These are phyloP conservation scores for Gymnodraco acuticeps DNA, from an alignment of 2,797 vertebrate species.

Conservation along the genomic window DNA sequence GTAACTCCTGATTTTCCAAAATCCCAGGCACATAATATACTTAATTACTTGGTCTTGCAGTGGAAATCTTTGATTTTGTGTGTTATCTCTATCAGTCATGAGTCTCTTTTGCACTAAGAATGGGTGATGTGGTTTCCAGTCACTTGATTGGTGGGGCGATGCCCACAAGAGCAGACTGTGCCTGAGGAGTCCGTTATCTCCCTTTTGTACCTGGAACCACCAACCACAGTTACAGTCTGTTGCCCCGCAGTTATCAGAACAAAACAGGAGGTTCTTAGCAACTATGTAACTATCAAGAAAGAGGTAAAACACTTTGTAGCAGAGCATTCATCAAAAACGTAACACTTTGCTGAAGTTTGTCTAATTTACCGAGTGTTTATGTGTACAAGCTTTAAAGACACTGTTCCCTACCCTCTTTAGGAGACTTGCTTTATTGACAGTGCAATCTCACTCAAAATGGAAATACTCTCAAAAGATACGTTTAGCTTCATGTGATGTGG, in stretches of 20 bases:
- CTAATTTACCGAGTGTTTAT: conserved; percentile 11
- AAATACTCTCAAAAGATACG: not conserved
- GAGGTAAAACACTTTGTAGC: conserved; percentile 5
- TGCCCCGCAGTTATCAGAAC: conserved; percentile 19
- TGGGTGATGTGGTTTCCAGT: not conserved
- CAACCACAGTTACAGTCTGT: conserved; percentile 17
- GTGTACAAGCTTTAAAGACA: conserved; percentile 3
- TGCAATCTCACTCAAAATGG: not conserved
- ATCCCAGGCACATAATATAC: not conserved
- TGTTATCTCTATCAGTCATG: conserved; percentile 8
- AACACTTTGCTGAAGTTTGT: not conserved
- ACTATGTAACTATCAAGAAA: conserved; percentile 16
- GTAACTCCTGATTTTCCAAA: not conserved
- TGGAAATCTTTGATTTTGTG: conserved; percentile 2
- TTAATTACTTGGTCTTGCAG: not conserved
- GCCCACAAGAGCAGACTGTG: conserved; percentile 22
- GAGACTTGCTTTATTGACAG: not conserved
- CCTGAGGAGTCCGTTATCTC: conserved; percentile 5
- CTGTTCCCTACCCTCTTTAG: conserved; percentile 1
- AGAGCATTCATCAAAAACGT: not conserved
- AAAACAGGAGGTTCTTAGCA: conserved; percentile 52
- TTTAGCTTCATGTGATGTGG: not conserved
- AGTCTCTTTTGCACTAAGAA: not conserved
- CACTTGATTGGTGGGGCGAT: not conserved
- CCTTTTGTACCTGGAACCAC: conserved; percentile 58